Evolutionary conservation across 2,797 vertebrate genomes (phyloP).

Genomic region (Sparidentex hasta): DNA sequence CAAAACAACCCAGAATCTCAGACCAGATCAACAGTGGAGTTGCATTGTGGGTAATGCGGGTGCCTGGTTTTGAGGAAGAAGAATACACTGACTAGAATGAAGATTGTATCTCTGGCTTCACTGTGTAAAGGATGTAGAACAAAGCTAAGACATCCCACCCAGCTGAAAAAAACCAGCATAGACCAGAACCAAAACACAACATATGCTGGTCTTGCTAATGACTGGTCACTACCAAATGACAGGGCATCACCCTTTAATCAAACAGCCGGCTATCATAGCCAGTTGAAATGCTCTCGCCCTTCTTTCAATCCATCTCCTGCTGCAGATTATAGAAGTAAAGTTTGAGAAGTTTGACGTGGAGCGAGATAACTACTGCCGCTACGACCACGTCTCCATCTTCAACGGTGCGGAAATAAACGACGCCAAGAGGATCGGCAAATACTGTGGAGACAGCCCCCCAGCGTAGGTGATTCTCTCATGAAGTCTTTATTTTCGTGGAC

Average conservation of each 20-base stretch:
- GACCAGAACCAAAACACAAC: no score
- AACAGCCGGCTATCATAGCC: background rate
- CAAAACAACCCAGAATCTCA: background rate
- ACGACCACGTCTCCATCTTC: slow-evolving; percentile 96
- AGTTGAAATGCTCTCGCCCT: slow-evolving; percentile 1
- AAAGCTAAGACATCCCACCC: slow-evolving; percentile 21
- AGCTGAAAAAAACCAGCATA: no score
- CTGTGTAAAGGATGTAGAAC: slow-evolving; percentile 32
- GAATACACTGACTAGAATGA: background rate
- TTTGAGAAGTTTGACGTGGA: slow-evolving; percentile 99
- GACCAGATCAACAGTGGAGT: no score
- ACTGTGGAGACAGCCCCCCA: slow-evolving; percentile 97
- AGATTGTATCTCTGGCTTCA: background rate
- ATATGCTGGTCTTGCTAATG: no score
- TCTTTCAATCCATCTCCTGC: slow-evolving; percentile 25
- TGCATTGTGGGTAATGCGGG: slow-evolving; percentile 2
- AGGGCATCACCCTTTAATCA: slow-evolving; percentile 29
- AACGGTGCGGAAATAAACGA: slow-evolving; percentile 96
- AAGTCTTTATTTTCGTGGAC: slow-evolving; percentile 3
- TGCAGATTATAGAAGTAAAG: slow-evolving; percentile 92
- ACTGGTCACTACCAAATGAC: no score
- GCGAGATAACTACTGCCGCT: slow-evolving; percentile 97
- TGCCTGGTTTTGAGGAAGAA: background rate
- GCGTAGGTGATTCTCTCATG: slow-evolving; percentile 87
- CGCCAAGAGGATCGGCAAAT: slow-evolving; percentile 95